Base-by-base conservation (phyloP, 2,113 vertebrate species). In the Salvelinus sp. region DNA sequence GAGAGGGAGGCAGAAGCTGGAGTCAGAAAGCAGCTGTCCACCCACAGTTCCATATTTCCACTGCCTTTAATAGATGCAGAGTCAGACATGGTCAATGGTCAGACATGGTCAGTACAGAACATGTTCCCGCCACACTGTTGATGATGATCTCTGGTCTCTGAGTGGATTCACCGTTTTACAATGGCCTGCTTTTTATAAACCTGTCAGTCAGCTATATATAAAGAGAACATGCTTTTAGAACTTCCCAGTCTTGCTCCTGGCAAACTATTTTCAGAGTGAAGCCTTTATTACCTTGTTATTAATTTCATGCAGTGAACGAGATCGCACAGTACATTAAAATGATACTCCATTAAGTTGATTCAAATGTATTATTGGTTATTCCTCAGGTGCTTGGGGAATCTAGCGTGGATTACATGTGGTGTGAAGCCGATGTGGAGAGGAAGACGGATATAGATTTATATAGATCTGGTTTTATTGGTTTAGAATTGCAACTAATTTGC, bases 1-100 rank as follows among this genome's bases (percentile, higher is more conserved):
- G 74, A 79, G 79, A 80, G 79, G 82, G 81, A 83, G 81, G 82
- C 76, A 83, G 66, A 68, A 20, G 20, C 60, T 25, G 81, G 73
- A 70, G 69, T 76, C 72, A 77, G 33, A 74, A 58, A 75, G 74
- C 67, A 47, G 65, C 62, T 0, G 10, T 73, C 76, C 70, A 74
- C 76, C 85, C 81, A 75, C 76, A 60, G 60, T 79, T 47, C 72
- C 16, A n/a, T 0, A 14, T 60, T 68, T 70, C 18, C 20, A 1
- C 44, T 75, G 18, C 78, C n/a, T 63, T n/a, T 1, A 60, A 80
- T 75, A 75, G 73, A 75, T 67, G 54, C 9, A 4, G 23, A 33
- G 18, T 68, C 28, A 20, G 14, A 27, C 30, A 68, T 6, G 30
- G 14, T 68, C 66, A 20, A 16, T 18, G 16, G 14, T 66, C 13